Conservation (phyloP, 1,140 invertebrate genomes). For the Episyrphus balteatus region DNA sequence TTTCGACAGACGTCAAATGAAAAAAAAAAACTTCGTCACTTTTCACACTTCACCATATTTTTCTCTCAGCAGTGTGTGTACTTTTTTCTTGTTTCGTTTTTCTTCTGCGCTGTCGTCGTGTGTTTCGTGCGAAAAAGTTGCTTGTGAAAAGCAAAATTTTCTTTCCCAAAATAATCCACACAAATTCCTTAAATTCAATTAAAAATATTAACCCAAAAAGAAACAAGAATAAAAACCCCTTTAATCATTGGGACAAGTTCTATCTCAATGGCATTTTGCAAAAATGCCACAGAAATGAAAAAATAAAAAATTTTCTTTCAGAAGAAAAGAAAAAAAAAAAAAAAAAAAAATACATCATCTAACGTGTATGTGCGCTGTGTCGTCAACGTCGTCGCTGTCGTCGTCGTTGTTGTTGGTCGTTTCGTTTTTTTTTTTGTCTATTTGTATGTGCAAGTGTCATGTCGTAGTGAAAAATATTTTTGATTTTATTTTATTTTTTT, state of each 20-base stretch:
- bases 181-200: conserved; percentile 1
- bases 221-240: not conserved
- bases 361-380: not conserved
- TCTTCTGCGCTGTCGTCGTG: no score
- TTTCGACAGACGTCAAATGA: no score
- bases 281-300: conserved; percentile 1
- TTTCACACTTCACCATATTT: no score
- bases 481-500: no score
- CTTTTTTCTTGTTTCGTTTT: no score
- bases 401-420: not conserved
- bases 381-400: not conserved
- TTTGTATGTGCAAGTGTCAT: not conserved
- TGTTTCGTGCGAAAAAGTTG: no score
- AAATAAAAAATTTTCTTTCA: not conserved
- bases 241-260: not conserved
- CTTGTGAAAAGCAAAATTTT: no score
- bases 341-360: not conserved
- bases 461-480: no score
- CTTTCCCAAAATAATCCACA: not conserved
- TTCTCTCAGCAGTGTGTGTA: no score
- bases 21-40: no score
- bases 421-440: not conserved
- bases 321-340: not conserved
- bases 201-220: not conserved
- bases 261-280: not conserved